Evolutionary conservation across 2,888 invertebrate species (phyloP).

Genomic region (Parasteatoda lunata): DNA sequence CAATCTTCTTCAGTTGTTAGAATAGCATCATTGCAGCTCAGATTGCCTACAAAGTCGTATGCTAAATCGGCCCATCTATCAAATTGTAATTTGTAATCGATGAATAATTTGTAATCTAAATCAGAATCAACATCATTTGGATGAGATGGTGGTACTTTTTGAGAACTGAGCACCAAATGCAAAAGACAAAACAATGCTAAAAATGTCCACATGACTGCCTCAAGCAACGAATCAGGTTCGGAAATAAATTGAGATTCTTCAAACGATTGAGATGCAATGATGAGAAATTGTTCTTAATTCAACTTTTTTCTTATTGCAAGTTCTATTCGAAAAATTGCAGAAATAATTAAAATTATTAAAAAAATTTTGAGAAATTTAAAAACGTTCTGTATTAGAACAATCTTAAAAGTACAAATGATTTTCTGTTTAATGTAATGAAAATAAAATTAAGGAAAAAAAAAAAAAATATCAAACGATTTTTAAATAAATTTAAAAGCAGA

Average conservation of each 20-base stretch:
- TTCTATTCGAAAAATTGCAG: no score
- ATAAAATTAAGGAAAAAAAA: no score
- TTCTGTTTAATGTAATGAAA: no score
- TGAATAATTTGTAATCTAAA: neutral
- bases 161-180: neutral
- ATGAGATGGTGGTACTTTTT: neutral
- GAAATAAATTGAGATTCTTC: neutral
- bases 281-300: no score
- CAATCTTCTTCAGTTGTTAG: slow-evolving; percentile 74
- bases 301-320: no score
- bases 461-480: neutral
- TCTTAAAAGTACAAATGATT: no score
- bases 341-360: no score
- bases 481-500: neutral
- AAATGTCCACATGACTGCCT: neutral
- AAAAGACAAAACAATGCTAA: neutral
- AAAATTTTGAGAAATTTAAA: no score
- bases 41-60: slow-evolving; percentile 71
- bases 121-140: neutral
- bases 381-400: no score
- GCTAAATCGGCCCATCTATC: slow-evolving; percentile 73
- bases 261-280: neutral
- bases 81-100: neutral
- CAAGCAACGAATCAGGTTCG: neutral
- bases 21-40: slow-evolving; percentile 72